These are phyloP conservation scores for Brachyalestes nurse DNA, from an alignment of 2,797 vertebrate genomes.

Conservation along the genomic window DNA sequence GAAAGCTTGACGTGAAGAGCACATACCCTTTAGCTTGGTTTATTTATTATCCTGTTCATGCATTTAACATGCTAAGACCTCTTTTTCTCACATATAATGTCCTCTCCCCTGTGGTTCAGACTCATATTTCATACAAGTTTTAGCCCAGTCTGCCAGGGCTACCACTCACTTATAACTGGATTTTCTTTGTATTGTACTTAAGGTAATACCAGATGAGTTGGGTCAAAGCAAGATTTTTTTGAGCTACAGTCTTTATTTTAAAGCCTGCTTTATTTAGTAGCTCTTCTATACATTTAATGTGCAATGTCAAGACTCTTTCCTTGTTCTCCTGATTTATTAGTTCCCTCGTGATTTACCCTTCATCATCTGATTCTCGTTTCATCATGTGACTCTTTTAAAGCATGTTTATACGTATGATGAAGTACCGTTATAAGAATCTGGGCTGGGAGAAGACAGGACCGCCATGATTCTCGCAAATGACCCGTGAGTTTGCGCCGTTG, in stretches of 20 bases:
- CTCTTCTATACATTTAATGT: background rate
- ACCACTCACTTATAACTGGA: background rate
- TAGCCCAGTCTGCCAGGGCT: background rate
- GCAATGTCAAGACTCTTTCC: background rate
- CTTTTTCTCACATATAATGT: background rate
- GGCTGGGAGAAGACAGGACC: background rate
- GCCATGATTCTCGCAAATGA: constrained; percentile 34
- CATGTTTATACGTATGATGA: constrained; percentile 5
- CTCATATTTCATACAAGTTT: background rate
- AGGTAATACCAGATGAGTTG: background rate
- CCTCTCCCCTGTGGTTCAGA: background rate
- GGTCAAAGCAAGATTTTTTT: no score
- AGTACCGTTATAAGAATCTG: background rate
- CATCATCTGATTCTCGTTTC: background rate
- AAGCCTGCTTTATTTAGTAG: background rate
- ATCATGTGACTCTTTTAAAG: background rate
- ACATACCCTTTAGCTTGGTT: constrained; percentile 8
- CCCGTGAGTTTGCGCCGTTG: constrained; percentile 14
- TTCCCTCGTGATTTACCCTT: background rate
- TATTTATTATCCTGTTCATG: constrained; percentile 24
- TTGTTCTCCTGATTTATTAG: background rate
- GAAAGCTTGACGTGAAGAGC: constrained; percentile 3
- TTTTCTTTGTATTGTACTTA: background rate
- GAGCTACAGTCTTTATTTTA: background rate
- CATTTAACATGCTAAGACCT: constrained; percentile 31